phyloP scores from a whole-genome alignment of 2,797 vertebrate genomes.

The Phoebastria nigripes region DNA sequence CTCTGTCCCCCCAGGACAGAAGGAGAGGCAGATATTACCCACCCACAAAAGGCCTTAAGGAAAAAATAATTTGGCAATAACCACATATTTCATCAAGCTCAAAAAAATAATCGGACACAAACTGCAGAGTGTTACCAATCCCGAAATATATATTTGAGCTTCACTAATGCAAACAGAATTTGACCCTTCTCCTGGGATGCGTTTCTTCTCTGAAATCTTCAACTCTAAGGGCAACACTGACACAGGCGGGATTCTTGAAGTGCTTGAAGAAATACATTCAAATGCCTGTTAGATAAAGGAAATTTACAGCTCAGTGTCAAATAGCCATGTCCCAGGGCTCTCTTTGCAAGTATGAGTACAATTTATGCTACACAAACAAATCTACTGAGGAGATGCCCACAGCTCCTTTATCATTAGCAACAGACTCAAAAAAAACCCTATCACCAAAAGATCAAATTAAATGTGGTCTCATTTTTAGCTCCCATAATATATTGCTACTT shows the following conservation, averaged over 20 bases:
- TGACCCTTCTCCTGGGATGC: not conserved
- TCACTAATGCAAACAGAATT: not conserved
- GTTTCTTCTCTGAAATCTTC: not conserved
- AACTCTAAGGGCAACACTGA: not conserved
- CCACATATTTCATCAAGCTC: not conserved
- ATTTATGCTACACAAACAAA: not conserved
- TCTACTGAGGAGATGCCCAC: not conserved
- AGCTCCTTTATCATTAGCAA: not conserved
- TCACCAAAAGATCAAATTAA: not conserved
- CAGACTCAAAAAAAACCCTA: not conserved
- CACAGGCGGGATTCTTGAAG: slow-evolving; percentile 46
- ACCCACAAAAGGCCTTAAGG: not conserved
- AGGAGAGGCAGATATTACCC: not conserved
- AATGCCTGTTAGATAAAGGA: not conserved
- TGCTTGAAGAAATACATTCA: not conserved
- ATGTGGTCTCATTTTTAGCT: not conserved
- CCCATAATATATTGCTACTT: not conserved
- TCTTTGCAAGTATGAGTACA: not conserved
- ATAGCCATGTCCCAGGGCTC: not conserved
- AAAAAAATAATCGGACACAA: not conserved
- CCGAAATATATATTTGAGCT: not conserved
- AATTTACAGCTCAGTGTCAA: slow-evolving; percentile 51
- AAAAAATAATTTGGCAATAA: not conserved
- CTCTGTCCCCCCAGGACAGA: not conserved
- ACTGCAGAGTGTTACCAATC: not conserved